A percentile compares a stretch with the other conserved stretches of the same genome.
phyloP scores from a whole-genome alignment of 2,888 invertebrate genomes.

The Colletes collaris region DNA sequence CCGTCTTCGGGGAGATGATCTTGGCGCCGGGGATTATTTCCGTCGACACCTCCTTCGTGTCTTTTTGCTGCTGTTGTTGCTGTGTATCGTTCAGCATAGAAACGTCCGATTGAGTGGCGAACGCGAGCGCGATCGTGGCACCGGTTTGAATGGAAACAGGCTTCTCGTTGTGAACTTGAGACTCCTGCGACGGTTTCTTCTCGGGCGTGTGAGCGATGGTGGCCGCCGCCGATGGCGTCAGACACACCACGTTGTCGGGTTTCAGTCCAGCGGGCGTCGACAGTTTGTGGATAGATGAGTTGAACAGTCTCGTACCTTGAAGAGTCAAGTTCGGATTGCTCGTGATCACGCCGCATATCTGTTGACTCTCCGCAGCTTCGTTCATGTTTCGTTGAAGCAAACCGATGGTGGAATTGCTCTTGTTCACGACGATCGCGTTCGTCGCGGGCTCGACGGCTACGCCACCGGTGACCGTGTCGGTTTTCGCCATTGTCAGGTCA shows the following conservation, averaged over 20 bases:
- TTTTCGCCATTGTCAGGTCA: conserved; percentile 57
- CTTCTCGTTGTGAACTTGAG: conserved; percentile 69
- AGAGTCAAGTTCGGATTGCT: conserved; percentile 79
- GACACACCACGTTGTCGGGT: conserved; percentile 76
- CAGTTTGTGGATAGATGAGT: conserved; percentile 78
- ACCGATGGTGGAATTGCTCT: conserved; percentile 73
- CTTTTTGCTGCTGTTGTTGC: conserved; percentile 68
- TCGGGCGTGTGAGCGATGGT: conserved; percentile 66
- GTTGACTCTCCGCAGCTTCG: conserved; percentile 75
- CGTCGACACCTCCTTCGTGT: conserved; percentile 71
- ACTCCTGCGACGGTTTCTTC: conserved; percentile 69
- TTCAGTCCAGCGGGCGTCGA: conserved; percentile 69
- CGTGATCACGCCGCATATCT: conserved; percentile 80
- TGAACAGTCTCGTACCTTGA: conserved; percentile 78
- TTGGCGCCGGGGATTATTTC: conserved; percentile 73
- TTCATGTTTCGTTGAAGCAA: conserved; percentile 75
- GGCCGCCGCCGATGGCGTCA: conserved; percentile 63
- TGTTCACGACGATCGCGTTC: conserved; percentile 76
- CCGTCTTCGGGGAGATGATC: conserved; percentile 76
- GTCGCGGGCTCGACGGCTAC: conserved; percentile 58
- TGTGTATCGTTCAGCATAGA: conserved; percentile 67
- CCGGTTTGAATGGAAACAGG: conserved; percentile 72
- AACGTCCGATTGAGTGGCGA: conserved; percentile 72
- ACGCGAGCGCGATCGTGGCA: conserved; percentile 78
- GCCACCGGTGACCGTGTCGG: conserved; percentile 47